These are phyloP conservation scores for Zaprionus camerounensis DNA, from an alignment of 1,140 invertebrate species.

Conservation along the genomic window DNA sequence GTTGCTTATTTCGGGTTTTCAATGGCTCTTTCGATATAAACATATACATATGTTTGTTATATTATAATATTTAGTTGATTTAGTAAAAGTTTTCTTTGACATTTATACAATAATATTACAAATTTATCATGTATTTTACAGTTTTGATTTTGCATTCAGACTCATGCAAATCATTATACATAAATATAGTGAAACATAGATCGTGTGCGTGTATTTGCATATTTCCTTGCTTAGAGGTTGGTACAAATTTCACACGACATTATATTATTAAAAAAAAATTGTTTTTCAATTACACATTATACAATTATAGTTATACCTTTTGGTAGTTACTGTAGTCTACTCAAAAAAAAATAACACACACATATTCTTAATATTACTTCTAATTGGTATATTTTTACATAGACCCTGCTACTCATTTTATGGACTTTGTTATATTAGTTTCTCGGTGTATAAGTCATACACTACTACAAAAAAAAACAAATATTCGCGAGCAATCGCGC, in stretches of 20 bases:
- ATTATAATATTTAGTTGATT: background rate
- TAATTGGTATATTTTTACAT: conserved; percentile 54
- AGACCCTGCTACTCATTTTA: conserved; percentile 67
- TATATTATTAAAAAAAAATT: background rate
- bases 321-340: conserved; percentile 31
- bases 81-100: conserved; percentile 2
- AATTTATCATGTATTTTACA: background rate
- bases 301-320: conserved; percentile 4
- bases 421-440: conserved; percentile 45
- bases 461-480: conserved; percentile 9
- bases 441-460: conserved; percentile 3
- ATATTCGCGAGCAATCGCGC: conserved; percentile 19
- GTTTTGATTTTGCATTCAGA: background rate
- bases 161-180: background rate
- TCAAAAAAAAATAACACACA: conserved; percentile 56
- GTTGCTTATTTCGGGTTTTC: conserved; percentile 1
- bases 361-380: conserved; percentile 40
- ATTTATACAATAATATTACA: conserved; percentile 5
- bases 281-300: background rate
- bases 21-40: conserved; percentile 11
- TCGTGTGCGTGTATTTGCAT: conserved; percentile 23
- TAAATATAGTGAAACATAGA: background rate
- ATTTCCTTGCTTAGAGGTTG: background rate
- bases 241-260: background rate
- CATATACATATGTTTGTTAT: conserved; percentile 24